Evolutionary conservation across 2,888 invertebrate species (phyloP).

Genomic region (Aporophyla lueneburgensis): DNA sequence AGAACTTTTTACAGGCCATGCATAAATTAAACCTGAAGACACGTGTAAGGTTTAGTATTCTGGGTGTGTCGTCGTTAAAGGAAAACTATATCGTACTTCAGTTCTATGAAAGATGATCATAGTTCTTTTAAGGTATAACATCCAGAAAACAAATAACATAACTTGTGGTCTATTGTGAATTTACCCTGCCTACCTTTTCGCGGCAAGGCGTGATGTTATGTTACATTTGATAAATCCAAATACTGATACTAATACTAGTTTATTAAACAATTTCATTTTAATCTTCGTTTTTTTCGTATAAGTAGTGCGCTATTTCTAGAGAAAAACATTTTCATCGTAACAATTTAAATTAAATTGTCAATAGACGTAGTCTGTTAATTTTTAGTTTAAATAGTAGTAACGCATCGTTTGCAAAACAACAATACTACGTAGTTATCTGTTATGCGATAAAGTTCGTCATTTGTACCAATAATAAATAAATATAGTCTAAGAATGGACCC

Average conservation of each 20-base stretch:
- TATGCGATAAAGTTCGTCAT: background rate
- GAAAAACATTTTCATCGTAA: slow-evolving; percentile 1
- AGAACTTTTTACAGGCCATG: background rate
- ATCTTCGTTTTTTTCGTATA: background rate
- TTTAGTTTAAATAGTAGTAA: slow-evolving; percentile 11
- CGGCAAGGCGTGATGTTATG: too few species aligned
- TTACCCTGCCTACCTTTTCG: background rate
- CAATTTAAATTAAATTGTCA: slow-evolving; percentile 17
- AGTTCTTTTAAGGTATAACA: too few species aligned
- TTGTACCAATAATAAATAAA: slow-evolving; percentile 1
- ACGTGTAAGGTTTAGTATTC: slow-evolving; percentile 8
- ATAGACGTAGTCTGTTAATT: background rate
- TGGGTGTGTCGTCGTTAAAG: background rate
- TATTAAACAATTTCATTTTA: background rate
- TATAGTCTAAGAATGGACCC: background rate
- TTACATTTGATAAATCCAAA: background rate
- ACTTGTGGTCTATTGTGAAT: background rate
- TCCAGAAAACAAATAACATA: background rate
- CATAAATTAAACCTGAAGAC: background rate
- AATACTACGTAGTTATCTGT: slow-evolving; percentile 13
- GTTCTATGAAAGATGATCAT: background rate
- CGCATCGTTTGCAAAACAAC: background rate
- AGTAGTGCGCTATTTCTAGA: background rate
- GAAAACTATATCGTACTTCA: background rate
- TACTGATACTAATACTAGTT: background rate